Conservation (phyloP, 1,140 invertebrate species). For the Cryptotermes secundus region DNA sequence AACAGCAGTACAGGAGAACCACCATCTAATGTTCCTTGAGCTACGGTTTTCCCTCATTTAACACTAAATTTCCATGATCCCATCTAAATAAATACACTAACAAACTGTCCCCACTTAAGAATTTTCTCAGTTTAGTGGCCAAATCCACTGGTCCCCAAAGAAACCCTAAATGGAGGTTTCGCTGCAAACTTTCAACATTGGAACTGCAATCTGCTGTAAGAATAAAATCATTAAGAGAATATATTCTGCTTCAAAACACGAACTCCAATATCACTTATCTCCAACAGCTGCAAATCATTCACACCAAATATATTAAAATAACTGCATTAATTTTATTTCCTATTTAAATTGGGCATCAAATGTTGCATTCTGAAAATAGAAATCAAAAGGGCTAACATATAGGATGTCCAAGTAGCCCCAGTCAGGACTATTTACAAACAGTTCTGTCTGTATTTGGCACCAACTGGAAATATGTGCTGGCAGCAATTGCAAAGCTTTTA, state of each 20-base stretch:
- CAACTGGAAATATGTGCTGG: neutral
- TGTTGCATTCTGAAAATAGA: neutral
- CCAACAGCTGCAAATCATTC: neutral
- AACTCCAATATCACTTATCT: neutral
- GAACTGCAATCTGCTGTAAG: neutral
- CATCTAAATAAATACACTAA: too few species aligned
- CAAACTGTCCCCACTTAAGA: too few species aligned
- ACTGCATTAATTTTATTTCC: neutral
- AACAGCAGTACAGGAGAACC: too few species aligned
- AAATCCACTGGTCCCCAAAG: too few species aligned
- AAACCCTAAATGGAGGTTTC: too few species aligned
- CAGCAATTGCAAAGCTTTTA: neutral
- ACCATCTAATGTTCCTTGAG: too few species aligned
- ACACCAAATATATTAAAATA: neutral
- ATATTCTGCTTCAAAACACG: neutral
- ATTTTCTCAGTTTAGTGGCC: too few species aligned
- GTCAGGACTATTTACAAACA: neutral
- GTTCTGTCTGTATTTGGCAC: slow-evolving; percentile 10
- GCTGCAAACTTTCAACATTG: neutral
- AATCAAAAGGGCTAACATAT: neutral
- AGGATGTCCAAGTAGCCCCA: neutral
- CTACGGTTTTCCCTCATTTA: too few species aligned
- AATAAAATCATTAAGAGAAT: neutral
- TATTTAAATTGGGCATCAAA: neutral
- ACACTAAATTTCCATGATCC: too few species aligned